These are phyloP conservation scores for Agrypnus murinus DNA, from an alignment of 2,888 invertebrate genomes.

Conservation along the genomic window DNA sequence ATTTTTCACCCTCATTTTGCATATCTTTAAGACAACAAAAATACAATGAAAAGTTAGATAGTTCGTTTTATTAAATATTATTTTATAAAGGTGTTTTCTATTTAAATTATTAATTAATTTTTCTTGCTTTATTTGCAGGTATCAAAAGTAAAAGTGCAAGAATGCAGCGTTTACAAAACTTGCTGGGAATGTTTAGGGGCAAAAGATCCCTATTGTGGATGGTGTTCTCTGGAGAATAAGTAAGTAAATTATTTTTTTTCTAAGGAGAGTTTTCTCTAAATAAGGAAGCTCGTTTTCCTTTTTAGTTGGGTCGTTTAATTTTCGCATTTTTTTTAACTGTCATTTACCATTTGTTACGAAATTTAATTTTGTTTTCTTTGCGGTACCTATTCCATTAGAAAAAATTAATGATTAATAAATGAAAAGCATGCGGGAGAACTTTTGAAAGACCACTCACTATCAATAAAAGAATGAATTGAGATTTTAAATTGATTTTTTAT, in stretches of 20 bases:
- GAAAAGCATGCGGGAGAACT: no score
- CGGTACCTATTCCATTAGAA: no score
- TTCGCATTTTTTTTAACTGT: conserved; percentile 4
- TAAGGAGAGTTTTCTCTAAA: not conserved
- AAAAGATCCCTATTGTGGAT: conserved; percentile 97
- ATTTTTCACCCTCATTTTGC: conserved; percentile 28
- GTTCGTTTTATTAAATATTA: not conserved
- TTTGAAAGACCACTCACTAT: no score
- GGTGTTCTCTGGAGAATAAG: conserved; percentile 97
- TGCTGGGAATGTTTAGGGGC: conserved; percentile 95
- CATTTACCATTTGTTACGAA: conserved; percentile 2
- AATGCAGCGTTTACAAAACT: conserved; percentile 92
- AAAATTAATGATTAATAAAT: no score
- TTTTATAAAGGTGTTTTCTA: not conserved
- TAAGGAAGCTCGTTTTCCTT: not conserved
- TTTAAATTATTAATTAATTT: conserved; percentile 44
- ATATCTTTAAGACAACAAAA: conserved; percentile 24
- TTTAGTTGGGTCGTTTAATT: no score
- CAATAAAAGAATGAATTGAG: no score
- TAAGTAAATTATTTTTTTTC: conserved; percentile 65
- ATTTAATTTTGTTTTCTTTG: no score
- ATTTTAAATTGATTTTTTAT: no score
- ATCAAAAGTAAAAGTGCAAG: conserved; percentile 95
- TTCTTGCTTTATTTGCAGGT: conserved; percentile 69
- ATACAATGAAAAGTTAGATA: conserved; percentile 10